Conservation (phyloP, 2,797 vertebrate genomes). For the Rhincodon typus region DNA sequence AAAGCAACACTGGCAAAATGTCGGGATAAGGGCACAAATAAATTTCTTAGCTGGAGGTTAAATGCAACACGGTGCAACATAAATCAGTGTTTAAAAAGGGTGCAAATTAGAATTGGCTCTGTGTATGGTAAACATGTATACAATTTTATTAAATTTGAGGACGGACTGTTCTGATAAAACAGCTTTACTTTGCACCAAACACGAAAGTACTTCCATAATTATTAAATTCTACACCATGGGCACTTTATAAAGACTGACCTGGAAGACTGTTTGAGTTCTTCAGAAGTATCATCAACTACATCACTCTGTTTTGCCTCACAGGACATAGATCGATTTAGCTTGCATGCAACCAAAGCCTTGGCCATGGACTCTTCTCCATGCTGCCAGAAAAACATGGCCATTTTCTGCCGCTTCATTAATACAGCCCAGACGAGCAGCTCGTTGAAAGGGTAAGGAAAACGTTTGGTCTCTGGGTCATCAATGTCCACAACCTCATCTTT, state of each 20-base stretch:
- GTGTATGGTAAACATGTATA: background rate
- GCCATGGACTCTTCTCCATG: slow-evolving; percentile 98
- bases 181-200: background rate
- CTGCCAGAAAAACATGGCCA: slow-evolving; percentile 98
- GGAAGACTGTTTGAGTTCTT: slow-evolving; percentile 92
- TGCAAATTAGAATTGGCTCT: background rate
- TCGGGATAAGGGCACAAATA: background rate
- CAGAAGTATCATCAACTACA: slow-evolving; percentile 92
- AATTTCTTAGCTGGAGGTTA: background rate
- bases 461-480: slow-evolving; percentile 88
- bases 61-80: background rate
- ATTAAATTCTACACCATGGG: background rate
- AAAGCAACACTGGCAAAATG: background rate
- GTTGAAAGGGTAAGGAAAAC: slow-evolving; percentile 94
- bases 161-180: background rate
- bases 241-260: slow-evolving; percentile 61
- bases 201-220: background rate
- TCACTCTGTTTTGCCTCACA: slow-evolving; percentile 98
- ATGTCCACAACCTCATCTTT: slow-evolving; percentile 98
- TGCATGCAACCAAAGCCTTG: slow-evolving; percentile 93
- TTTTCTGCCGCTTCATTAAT: slow-evolving; percentile 95
- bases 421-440: slow-evolving; percentile 95
- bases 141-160: background rate
- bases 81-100: background rate
- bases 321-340: slow-evolving; percentile 89